phyloP scores from a whole-genome alignment of 2,797 vertebrate species.

The Peromyscus aztecus region DNA sequence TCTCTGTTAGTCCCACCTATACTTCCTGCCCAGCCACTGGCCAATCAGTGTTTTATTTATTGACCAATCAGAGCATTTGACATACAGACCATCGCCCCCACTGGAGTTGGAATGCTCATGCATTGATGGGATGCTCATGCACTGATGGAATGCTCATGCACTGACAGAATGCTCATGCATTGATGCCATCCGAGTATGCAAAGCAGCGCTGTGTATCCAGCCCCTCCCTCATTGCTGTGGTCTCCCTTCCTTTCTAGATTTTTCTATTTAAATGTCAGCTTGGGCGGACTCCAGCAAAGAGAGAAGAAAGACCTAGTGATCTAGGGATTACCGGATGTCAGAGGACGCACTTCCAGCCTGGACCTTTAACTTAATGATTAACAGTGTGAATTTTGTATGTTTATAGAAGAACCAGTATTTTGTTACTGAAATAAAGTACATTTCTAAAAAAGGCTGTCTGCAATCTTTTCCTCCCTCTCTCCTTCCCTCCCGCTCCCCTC shows the following conservation, averaged over 20 bases:
- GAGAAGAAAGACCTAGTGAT: not conserved
- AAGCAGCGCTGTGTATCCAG: not conserved
- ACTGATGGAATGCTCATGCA: fast-evolving
- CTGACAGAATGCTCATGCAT: not conserved
- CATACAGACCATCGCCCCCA: too few species aligned
- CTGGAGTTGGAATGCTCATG: not conserved
- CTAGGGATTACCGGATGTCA: not conserved
- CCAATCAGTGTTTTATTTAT: too few species aligned
- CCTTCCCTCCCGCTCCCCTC: too few species aligned
- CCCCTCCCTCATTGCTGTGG: not conserved
- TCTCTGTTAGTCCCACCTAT: too few species aligned
- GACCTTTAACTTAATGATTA: not conserved
- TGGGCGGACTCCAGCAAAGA: conserved; percentile 5
- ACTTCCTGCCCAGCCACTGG: too few species aligned
- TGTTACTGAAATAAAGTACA: conserved; percentile 66
- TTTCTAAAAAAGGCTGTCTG: conserved; percentile 24
- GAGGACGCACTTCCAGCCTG: not conserved
- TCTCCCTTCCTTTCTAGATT: conserved; percentile 58
- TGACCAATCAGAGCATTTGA: too few species aligned
- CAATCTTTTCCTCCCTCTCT: not conserved
- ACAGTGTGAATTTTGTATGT: not conserved
- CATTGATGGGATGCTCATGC: not conserved
- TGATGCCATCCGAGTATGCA: not conserved
- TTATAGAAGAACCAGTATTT: conserved; percentile 56
- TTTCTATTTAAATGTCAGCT: not conserved